These are phyloP conservation scores for Borostomias antarcticus DNA, from an alignment of 2,797 vertebrate species.

Conservation along the genomic window DNA sequence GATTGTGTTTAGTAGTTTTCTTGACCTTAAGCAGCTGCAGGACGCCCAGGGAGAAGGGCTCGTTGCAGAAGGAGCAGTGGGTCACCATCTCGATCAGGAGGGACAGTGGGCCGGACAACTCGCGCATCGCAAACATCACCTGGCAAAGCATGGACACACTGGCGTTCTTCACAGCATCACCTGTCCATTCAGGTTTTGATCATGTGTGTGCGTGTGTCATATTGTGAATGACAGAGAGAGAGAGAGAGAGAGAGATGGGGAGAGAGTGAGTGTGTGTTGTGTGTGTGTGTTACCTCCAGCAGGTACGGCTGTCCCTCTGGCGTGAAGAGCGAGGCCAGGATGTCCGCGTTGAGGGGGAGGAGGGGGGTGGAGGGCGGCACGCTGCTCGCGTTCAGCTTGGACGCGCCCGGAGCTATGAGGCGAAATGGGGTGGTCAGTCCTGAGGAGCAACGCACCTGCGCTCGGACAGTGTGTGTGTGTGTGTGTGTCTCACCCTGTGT, in stretches of 20 bases:
- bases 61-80: slow-evolving; percentile 93
- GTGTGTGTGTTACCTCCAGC: slow-evolving; percentile 82
- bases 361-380: slow-evolving; percentile 74
- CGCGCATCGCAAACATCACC: slow-evolving; percentile 96
- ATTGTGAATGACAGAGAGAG: background rate
- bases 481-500: slow-evolving; percentile 82
- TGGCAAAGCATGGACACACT: too few species aligned
- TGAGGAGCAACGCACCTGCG: background rate
- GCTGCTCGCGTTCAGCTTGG: slow-evolving; percentile 77
- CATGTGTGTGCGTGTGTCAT: background rate
- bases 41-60: slow-evolving; percentile 90
- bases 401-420: slow-evolving; percentile 81
- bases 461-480: background rate
- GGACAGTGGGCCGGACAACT: slow-evolving; percentile 88
- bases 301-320: slow-evolving; percentile 93
- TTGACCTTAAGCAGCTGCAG: slow-evolving; percentile 93
- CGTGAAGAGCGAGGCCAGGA: slow-evolving; percentile 89
- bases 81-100: slow-evolving; percentile 94
- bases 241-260: too few species aligned
- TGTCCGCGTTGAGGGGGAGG: slow-evolving; percentile 87
- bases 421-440: background rate
- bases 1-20: background rate
- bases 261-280: background rate
- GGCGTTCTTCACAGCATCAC: background rate
- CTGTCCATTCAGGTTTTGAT: too few species aligned